A percentile compares a stretch with the other conserved stretches of the same genome.
Evolutionary conservation across 2,888 invertebrate species (phyloP).

Genomic region (Nemoura dubitans): DNA sequence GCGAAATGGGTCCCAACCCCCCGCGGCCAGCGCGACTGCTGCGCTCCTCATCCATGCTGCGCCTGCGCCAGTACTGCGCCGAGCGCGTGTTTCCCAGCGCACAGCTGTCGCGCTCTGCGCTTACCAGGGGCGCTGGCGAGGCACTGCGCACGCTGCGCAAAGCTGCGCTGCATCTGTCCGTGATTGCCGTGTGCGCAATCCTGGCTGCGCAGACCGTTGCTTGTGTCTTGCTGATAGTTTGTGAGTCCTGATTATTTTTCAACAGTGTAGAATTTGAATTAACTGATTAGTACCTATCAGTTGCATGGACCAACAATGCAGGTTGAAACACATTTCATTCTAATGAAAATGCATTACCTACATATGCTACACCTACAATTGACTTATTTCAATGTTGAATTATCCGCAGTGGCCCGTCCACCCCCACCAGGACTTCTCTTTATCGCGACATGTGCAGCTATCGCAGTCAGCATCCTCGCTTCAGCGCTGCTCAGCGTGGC

Average conservation of each 20-base stretch:
- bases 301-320: too few species aligned
- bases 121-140: background rate
- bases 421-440: background rate
- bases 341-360: too few species aligned
- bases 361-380: background rate
- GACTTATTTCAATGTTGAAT: too few species aligned
- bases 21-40: background rate
- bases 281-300: too few species aligned
- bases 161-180: background rate
- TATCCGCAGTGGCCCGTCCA: background rate
- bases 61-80: constrained; percentile 12
- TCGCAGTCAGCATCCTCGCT: background rate
- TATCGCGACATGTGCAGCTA: background rate
- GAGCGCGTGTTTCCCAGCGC: background rate
- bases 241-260: too few species aligned
- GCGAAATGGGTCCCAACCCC: background rate
- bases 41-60: background rate
- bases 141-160: constrained; percentile 7
- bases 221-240: background rate
- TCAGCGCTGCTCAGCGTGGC: background rate
- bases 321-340: too few species aligned
- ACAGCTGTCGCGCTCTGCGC: background rate
- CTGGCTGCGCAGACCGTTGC: background rate
- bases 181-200: background rate
- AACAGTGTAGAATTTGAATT: too few species aligned